phyloP scores from a whole-genome alignment of 2,113 vertebrate species.

The Sus scrofa region T2T-Sscrofa CM000828.6:34595001-34595500 shows the following conservation, averaged over 20 bases:
- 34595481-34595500: neutral
- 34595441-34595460: neutral
- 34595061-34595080: neutral
- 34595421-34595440: neutral
- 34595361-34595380: neutral
- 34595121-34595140: neutral
- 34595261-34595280: no score
- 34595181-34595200: neutral
- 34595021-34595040: neutral
- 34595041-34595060: neutral
- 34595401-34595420: neutral
- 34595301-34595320: neutral
- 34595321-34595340: neutral
- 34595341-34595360: neutral
- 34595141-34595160: neutral
- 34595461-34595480: neutral
- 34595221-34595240: neutral
- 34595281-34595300: neutral
- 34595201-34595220: neutral
- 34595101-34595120: neutral
- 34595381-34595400: neutral
- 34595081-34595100: neutral
- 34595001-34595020: neutral
- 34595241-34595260: neutral
- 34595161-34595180: neutral